Percentiles rank a stretch among this genome's conserved stretches.
Conservation (phyloP, 2,888 invertebrate species). For the Cryptophagus acutangulus region DNA sequence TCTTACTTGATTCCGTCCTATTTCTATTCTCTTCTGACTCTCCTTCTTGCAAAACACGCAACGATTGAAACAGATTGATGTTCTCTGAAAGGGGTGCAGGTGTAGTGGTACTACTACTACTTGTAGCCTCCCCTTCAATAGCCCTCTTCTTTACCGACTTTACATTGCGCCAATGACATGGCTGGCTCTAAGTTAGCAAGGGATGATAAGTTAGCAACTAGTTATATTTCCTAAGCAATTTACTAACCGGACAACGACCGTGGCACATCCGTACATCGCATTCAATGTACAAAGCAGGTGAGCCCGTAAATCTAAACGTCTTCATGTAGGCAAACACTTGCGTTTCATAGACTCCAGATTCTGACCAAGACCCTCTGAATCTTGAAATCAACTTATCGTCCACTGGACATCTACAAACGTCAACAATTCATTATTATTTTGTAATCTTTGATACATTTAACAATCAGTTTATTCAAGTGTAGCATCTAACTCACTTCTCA, state of each 20-base stretch:
- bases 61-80: constrained; percentile 82
- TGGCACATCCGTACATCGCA: constrained; percentile 95
- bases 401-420: constrained; percentile 75
- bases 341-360: constrained; percentile 84
- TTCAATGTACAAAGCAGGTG: constrained; percentile 89
- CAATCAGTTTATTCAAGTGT: constrained; percentile 3
- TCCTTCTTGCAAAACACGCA: constrained; percentile 81
- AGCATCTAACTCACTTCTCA: too few relatives aligned
- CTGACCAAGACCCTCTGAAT: constrained; percentile 90
- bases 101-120: constrained; percentile 35
- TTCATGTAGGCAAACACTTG: constrained; percentile 95
- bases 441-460: neutral
- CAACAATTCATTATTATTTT: constrained; percentile 11
- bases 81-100: constrained; percentile 69
- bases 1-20: constrained; percentile 28
- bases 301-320: constrained; percentile 89
- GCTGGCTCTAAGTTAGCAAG: constrained; percentile 67
- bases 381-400: constrained; percentile 89
- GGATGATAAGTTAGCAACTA: neutral
- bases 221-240: neutral
- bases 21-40: constrained; percentile 62
- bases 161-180: constrained; percentile 88
- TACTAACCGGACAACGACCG: constrained; percentile 76
- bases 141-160: constrained; percentile 76
- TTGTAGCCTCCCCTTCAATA: constrained; percentile 50